Base-by-base conservation (phyloP, 1,140 invertebrate species). In the Drosophila kepulauana region DNA sequence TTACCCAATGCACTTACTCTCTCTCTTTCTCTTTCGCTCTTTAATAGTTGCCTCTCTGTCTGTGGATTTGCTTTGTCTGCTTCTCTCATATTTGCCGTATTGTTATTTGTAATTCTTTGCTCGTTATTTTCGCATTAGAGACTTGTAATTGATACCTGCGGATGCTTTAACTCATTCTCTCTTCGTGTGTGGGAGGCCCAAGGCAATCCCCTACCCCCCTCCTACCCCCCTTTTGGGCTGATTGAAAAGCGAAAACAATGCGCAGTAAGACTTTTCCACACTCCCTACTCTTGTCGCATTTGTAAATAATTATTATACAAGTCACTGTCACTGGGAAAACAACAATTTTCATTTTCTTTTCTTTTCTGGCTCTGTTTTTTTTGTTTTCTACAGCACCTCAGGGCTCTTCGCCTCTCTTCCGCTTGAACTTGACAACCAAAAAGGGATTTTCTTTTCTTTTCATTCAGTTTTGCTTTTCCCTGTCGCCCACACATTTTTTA, bases 81-180 rank as follows among this genome's bases (percentile, higher is more conserved):
- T 43, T 67, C 66, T 81, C 66, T 81, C 51, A 56, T 46, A 59
- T 62, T 78, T 35, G 35, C 52, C 30, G 58, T 70, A 52, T 76
- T 79, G 57, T 79, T 79, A 51, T 67, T 72, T 74, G 59, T 69
- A 61, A 76, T 86, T 62, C 80, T 79, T 87, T 87, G 68, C 79
- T 88, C 76, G 84, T 87, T 88, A 88, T 87, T 78, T 87, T 84
- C 80, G 84, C 85, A 84, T 87, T 87, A 87, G 80, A 87, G 70
- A 71, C 74, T 75, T 75, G 85, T 88, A 88, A 88, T 88, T 88
- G 85, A 88, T 88, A 88, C 85, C 84, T 89, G 66, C 48, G 33
- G 57, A 43, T 52, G 33, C 46, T 57, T 20, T 52, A 68, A 74
- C 59, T 71, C 62, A 67, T 79, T 77, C 51, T 43, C n/a, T 3